phyloP scores from a whole-genome alignment of 2,888 invertebrate species.

The Callyntrura sp. region DNA sequence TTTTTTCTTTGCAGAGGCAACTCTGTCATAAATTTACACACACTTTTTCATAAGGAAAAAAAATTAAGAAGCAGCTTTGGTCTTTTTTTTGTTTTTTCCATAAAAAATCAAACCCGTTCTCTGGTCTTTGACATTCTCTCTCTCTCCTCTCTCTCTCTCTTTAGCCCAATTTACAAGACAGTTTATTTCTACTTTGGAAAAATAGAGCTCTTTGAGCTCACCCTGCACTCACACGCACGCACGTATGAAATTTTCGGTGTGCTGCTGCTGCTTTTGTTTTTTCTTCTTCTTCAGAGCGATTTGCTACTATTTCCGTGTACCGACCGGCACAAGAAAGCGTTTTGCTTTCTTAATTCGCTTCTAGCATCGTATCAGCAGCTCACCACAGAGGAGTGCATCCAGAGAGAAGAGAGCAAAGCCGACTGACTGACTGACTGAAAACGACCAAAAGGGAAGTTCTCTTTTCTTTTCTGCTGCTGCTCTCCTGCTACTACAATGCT shows the following conservation, averaged over 20 bases:
- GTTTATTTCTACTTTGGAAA: conserved; percentile 8
- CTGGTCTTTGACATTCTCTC: too few relatives aligned
- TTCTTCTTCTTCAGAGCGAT: too few relatives aligned
- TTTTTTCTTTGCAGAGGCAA: too few relatives aligned
- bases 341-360: neutral
- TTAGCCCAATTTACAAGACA: too few relatives aligned
- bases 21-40: too few relatives aligned
- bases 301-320: too few relatives aligned
- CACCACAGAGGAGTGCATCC: conserved; percentile 48
- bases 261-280: conserved; percentile 2
- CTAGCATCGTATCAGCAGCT: neutral
- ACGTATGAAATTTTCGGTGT: neutral
- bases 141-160: too few relatives aligned
- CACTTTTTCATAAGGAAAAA: too few relatives aligned
- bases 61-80: too few relatives aligned
- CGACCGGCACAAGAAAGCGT: conserved; percentile 23
- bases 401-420: conserved; percentile 80
- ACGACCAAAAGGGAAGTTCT: conserved; percentile 60
- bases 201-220: conserved; percentile 5
- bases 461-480: neutral
- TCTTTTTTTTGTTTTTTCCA: too few relatives aligned
- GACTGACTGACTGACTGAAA: conserved; percentile 80
- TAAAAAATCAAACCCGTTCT: too few relatives aligned
- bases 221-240: neutral
- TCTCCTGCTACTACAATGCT: neutral